These are phyloP conservation scores for Caenorhabditis remanei DNA, from an alignment of 1,140 invertebrate species.

Conservation along the genomic window DNA sequence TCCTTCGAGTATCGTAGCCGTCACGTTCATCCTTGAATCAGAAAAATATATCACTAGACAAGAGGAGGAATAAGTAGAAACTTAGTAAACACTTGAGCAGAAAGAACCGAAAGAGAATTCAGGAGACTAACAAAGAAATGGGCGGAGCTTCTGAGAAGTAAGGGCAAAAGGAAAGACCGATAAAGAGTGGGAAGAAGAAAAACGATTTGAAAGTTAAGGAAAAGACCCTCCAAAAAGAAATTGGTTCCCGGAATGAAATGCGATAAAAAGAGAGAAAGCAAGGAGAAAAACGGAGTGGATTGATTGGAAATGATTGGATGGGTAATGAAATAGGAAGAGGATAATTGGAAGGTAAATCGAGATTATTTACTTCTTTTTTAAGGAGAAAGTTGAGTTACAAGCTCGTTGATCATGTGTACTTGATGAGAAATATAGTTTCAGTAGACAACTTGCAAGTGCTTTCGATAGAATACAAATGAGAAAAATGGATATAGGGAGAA, in stretches of 20 bases:
- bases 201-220: neutral
- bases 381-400: neutral
- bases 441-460: too few relatives aligned
- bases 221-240: constrained; percentile 22
- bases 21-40: constrained; percentile 27
- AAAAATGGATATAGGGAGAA: neutral
- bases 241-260: neutral
- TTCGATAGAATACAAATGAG: neutral
- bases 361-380: neutral
- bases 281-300: neutral
- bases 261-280: too few relatives aligned
- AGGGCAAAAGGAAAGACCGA: neutral
- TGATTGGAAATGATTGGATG: constrained; percentile 1
- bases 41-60: neutral
- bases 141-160: neutral
- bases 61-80: neutral
- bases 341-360: neutral
- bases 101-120: neutral
- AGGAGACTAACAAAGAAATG: neutral
- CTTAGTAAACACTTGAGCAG: neutral
- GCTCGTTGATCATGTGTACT: constrained; percentile 15
- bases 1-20: constrained; percentile 33
- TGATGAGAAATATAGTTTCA: too few relatives aligned
- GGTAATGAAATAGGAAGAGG: neutral
- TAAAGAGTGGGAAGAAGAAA: neutral